phyloP scores from a whole-genome alignment of 1,140 invertebrate genomes.

The Drosophila sproati region DNA sequence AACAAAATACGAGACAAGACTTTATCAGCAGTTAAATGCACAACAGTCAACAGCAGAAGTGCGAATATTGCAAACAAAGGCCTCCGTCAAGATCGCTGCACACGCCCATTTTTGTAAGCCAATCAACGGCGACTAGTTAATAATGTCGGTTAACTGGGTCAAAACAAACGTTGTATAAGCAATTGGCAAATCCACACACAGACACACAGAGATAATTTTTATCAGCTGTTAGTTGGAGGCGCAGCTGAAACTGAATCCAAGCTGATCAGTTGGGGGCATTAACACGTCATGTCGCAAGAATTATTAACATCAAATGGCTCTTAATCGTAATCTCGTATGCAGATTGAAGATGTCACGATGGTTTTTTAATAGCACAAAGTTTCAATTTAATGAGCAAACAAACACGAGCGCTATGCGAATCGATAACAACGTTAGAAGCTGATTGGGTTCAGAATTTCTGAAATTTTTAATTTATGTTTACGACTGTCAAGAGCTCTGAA shows the following conservation, averaged over 20 bases:
- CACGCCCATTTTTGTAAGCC: conserved; percentile 54
- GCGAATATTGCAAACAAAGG: conserved; percentile 31
- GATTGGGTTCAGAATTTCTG: conserved; percentile 5
- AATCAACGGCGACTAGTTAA: conserved; percentile 31
- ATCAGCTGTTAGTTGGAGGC: conserved; percentile 18
- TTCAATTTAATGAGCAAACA: conserved; percentile 31
- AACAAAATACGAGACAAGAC: neutral
- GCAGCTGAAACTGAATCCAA: neutral
- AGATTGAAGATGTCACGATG: conserved; percentile 51
- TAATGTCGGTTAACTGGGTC: conserved; percentile 29
- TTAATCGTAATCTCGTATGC: conserved; percentile 43
- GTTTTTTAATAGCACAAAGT: conserved; percentile 46
- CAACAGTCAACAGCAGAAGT: neutral
- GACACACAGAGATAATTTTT: neutral
- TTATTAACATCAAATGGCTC: conserved; percentile 13
- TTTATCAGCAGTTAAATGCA: neutral
- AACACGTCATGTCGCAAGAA: conserved; percentile 31
- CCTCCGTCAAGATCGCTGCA: conserved; percentile 60
- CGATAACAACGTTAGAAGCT: conserved; percentile 53
- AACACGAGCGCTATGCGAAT: conserved; percentile 33
- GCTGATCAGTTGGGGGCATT: conserved; percentile 36
- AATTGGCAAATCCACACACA: conserved; percentile 2
- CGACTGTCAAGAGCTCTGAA: conserved; percentile 2
- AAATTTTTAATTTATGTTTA: conserved; percentile 55
- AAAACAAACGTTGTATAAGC: conserved; percentile 37